Evolutionary conservation across 2,797 vertebrate genomes (phyloP), one percentile per base, ranked within the genome.

Genomic region (Tapera naevia): DNA sequence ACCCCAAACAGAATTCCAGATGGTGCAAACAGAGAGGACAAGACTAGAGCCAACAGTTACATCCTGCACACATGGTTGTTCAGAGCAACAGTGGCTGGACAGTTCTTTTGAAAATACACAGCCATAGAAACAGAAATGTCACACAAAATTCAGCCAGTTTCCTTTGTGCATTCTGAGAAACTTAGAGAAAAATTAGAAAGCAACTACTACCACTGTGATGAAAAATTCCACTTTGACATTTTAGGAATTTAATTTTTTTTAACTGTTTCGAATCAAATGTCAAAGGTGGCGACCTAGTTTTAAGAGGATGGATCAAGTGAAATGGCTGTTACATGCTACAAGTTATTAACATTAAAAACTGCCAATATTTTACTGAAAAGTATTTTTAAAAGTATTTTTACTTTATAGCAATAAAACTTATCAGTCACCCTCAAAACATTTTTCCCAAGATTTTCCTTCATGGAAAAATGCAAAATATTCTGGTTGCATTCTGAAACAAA

Each of bases 1-100:
- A 60, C 32, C 7, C 22, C 23, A 48, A 74, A 76, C 35, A 56
- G 11, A 60, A 51, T 76, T 94, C 23, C 22, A 66, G 13, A 53
- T 43, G 9, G 5, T 74, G 80, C 65, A 64, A 54, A 72, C 3
- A 50, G 41, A 65, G 51, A 50, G 1, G 2, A 32, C 9, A 10
- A 84, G 10, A 7, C 18, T 5, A 7, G 30, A 66, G 23, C 7
- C 45, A 53, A 61, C 13, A 32, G 7, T 45, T 85, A 9, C 24
- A 78, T 7, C 7, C 12, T 1, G 0, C 7, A 13, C 3, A 0
- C 16, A 74, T 5, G 66, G 9, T 16, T 3, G 1, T 30, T 61
- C 23, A 45, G 28, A 81, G 9, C 1, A 0, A 21, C 4, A 8
- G 18, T 45, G 8, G 11, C 27, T 50, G 35, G 25, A 58, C 54